Percentiles rank a stretch among this genome's conserved stretches.
Evolutionary conservation across 2,888 invertebrate genomes (phyloP).

Genomic region (Chromoteleia sp.): DNA sequence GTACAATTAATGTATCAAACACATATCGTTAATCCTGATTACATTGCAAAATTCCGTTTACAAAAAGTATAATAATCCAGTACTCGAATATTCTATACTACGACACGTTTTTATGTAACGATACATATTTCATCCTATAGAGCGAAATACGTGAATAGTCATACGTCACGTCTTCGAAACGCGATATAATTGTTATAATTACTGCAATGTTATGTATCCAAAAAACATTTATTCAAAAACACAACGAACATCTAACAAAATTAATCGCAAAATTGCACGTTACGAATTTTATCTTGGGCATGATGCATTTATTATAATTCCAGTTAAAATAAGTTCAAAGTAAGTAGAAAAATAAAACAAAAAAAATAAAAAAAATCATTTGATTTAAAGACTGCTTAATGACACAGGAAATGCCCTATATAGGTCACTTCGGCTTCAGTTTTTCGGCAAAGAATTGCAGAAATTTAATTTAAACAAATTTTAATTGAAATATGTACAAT

Average conservation of each 20-base stretch:
- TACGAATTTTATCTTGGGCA: constrained; percentile 24
- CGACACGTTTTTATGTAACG: background rate
- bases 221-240: constrained; percentile 57
- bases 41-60: constrained; percentile 4
- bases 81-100: too few species aligned
- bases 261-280: constrained; percentile 62
- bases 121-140: constrained; percentile 12
- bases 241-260: constrained; percentile 58
- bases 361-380: constrained; percentile 48
- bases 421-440: constrained; percentile 59
- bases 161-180: constrained; percentile 6
- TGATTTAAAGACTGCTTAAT: constrained; percentile 42
- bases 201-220: constrained; percentile 51
- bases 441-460: too few species aligned
- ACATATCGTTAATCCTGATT: too few species aligned
- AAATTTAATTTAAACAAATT: too few species aligned
- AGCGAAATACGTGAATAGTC: constrained; percentile 19
- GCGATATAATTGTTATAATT: constrained; percentile 30
- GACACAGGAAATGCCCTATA: constrained; percentile 47
- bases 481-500: too few species aligned
- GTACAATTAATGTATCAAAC: too few species aligned
- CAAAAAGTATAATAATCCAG: background rate
- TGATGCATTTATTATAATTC: constrained; percentile 36
- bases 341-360: constrained; percentile 15
- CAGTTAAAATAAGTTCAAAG: constrained; percentile 28